Base-by-base conservation (phyloP, 2,797 vertebrate species). In the Bradypodion pumilum region DNA sequence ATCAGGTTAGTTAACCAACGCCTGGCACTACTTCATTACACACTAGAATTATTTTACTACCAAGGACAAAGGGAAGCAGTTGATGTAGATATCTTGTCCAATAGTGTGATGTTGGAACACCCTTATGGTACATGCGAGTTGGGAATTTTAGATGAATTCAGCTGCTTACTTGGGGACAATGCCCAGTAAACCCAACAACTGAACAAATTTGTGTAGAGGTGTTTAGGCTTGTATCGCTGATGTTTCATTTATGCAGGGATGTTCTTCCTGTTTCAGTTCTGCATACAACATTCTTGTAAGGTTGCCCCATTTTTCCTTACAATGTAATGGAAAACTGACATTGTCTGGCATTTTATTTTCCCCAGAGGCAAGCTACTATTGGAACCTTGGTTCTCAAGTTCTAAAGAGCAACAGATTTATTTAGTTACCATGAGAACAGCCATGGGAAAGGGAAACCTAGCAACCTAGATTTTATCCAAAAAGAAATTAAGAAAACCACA, bases 381-480 rank as follows among this genome's bases (percentile, higher is more conserved):
- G 74, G 65, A 76, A 77, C 21, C 21, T 65, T 59, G 12, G 59
- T 44, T 42, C 32, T 23, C 60, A 59, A 32, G 46, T 56, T 77
- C 49, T 35, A 56, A 83, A 74, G 68, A 86, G 52, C 1, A 12
- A 78, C 59, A 81, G 7, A 76, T 85, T 81, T 76, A 62, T 76
- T 76, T 76, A 77, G 56, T 81, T 81, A 70, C 25, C 73, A 62
- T 60, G 29, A 76, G 46, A 46, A 68, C 32, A 70, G 56, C 62
- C 74, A 56, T 44, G 49, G 27, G 62, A 42, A 80, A 56, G 35
- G 37, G 19, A 80, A 85, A 37, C 78, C 46, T 62, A 63, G 73
- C 65, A 72, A 29, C 66, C 84, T 75, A 82, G 42, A 87, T 76
- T 4, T 79, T 83, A 78, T n/a, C 63, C 78, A 37, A 70, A 73